Conservation (phyloP, 2,113 vertebrate species). For the Chaetodon trifascialis region DNA sequence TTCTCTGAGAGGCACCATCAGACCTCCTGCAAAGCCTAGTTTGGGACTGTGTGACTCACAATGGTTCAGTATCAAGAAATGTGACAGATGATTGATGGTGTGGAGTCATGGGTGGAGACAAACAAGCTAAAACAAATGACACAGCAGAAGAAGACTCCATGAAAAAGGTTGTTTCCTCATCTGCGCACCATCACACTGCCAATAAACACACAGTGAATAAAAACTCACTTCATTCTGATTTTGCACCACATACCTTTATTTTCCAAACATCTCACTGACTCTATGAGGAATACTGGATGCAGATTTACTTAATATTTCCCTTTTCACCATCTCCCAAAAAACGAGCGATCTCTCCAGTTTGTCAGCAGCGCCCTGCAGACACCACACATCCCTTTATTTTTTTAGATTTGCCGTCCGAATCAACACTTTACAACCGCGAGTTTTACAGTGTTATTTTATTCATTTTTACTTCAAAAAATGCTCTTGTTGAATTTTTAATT, state of each 20-base stretch:
- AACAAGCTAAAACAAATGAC: not conserved
- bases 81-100: not conserved
- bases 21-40: not conserved
- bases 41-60: not conserved
- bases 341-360: not conserved
- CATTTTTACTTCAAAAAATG: not conserved
- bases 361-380: constrained; percentile 17
- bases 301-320: constrained; percentile 27
- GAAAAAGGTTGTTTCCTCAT: not conserved
- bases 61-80: not conserved
- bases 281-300: not conserved
- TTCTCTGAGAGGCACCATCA: no score
- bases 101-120: not conserved
- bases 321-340: constrained; percentile 30
- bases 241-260: constrained; percentile 61
- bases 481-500: not conserved
- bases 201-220: not conserved
- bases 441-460: not conserved
- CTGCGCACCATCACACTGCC: not conserved
- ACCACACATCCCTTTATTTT: constrained; percentile 1
- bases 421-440: not conserved
- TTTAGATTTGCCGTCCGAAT: no score
- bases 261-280: constrained; percentile 11
- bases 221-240: not conserved
- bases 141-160: not conserved